Evolutionary conservation across 1,140 invertebrate species (phyloP).

Genomic region (Branchinecta lynchi): DNA sequence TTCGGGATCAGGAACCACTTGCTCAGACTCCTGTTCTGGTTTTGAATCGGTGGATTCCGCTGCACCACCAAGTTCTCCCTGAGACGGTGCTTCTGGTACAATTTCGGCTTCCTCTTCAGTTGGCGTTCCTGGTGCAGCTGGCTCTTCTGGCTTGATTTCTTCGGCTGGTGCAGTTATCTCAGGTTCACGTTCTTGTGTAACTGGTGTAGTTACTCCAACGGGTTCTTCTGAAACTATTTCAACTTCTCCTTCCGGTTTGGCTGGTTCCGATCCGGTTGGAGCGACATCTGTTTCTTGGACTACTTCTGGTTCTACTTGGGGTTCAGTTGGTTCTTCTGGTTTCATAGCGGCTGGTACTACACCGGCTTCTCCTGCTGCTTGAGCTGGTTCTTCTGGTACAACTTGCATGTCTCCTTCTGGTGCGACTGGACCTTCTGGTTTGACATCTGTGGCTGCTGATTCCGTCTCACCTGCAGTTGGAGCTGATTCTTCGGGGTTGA

Average conservation of each 20-base stretch:
- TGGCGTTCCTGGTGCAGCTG: constrained; percentile 13
- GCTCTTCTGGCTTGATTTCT: constrained; percentile 12
- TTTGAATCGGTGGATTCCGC: neutral
- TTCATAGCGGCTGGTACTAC: constrained; percentile 16
- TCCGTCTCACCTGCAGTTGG: constrained; percentile 3
- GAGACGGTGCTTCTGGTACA: constrained; percentile 22
- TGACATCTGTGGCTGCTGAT: constrained; percentile 20
- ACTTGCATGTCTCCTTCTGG: constrained; percentile 17
- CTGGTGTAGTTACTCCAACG: constrained; percentile 15
- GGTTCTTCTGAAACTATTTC: constrained; percentile 12
- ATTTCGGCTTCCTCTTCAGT: constrained; percentile 20
- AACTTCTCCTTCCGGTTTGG: constrained; percentile 17
- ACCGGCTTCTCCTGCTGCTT: constrained; percentile 19
- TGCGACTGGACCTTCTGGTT: constrained; percentile 10
- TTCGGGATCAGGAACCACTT: neutral
- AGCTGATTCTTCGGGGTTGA: constrained; percentile 7
- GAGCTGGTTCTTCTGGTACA: constrained; percentile 4
- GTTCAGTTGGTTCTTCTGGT: constrained; percentile 19
- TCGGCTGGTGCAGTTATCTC: constrained; percentile 14
- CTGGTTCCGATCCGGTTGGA: constrained; percentile 23
- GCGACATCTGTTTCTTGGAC: constrained; percentile 18
- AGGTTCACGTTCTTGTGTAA: constrained; percentile 15
- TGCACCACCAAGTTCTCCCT: constrained; percentile 22
- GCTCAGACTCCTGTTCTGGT: constrained; percentile 16
- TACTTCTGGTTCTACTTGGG: constrained; percentile 16